Evolutionary conservation across 2,797 vertebrate species (phyloP), one percentile per base, ranked within the genome.

Genomic region (Psittacula echo): DNA sequence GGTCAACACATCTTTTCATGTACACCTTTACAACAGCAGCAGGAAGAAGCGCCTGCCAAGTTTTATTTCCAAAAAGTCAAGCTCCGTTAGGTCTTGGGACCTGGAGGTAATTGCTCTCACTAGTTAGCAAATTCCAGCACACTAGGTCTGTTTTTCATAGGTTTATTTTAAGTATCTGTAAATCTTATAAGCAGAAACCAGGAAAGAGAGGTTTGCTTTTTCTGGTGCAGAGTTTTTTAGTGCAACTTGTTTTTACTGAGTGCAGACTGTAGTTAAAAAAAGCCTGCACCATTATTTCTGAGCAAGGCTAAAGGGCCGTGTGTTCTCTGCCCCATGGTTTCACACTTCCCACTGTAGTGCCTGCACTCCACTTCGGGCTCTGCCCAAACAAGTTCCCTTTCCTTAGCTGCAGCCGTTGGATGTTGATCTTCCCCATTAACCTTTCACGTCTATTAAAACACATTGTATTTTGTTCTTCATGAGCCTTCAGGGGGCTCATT

Each of bases 161-260:
- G 96, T 98, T 98, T 98, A 98, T 98, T 97, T 98, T 98, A 98
- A 98, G 98, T 98, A 98, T 96, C 98, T 98, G 97, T 98, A 99
- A 98, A 98, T 98, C 98, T 98, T 97, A 94, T 95, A 97, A 95
- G 93, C 94, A 97, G 95, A 97, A 97, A 97, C 95, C 97, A 96
- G 95, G 92, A 95, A 96, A 88, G 87, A 87, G 88, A 93, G 42
- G 79, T 96, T 95, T 97, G 95, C 93, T 97, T 97, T 96, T 92
- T 95, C 97, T 97, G 85, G 68, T 96, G 93, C 48, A 19, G 5
- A 3, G 66, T 62, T 95, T 95, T 96, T 94, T 70, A 80, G 67
- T 78, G 85, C 89, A 84, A 77, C 76, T 94, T 96, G 94, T 95
- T 97, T 97, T 96, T 90, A 94, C 90, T 88, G 70, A 96, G 95